phyloP scores from a whole-genome alignment of 2,113 vertebrate species.

The Pluvialis apricaria region DNA sequence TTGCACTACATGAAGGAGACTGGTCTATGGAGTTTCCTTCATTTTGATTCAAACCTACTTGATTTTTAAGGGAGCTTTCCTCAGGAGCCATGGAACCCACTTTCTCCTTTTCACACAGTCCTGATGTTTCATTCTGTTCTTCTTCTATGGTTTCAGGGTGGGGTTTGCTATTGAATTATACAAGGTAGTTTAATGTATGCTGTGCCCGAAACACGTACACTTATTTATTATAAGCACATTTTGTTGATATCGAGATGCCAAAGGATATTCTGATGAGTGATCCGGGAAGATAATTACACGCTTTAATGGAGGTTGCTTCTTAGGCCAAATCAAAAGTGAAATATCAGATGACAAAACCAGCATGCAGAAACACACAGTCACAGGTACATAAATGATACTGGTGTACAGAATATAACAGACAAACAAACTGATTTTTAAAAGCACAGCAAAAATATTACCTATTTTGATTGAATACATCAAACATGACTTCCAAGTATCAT shows the following conservation, averaged over 20 bases:
- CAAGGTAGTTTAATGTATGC: constrained; percentile 49
- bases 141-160: constrained; percentile 78
- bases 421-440: background rate
- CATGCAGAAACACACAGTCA: background rate
- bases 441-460: background rate
- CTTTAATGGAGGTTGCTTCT: background rate
- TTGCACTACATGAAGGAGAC: constrained; percentile 41
- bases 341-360: background rate
- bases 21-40: constrained; percentile 49
- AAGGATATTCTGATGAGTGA: background rate
- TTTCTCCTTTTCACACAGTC: constrained; percentile 49
- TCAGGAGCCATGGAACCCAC: background rate
- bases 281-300: background rate
- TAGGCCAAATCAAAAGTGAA: background rate
- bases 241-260: background rate
- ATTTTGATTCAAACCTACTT: background rate
- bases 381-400: background rate
- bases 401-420: background rate
- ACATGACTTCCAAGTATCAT: background rate
- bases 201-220: background rate
- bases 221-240: background rate
- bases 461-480: background rate
- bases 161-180: constrained; percentile 75
- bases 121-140: constrained; percentile 68
- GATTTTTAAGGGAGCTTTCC: background rate